Evolutionary conservation across 2,888 invertebrate species (phyloP).

Genomic region (Athalia circularis): DNA sequence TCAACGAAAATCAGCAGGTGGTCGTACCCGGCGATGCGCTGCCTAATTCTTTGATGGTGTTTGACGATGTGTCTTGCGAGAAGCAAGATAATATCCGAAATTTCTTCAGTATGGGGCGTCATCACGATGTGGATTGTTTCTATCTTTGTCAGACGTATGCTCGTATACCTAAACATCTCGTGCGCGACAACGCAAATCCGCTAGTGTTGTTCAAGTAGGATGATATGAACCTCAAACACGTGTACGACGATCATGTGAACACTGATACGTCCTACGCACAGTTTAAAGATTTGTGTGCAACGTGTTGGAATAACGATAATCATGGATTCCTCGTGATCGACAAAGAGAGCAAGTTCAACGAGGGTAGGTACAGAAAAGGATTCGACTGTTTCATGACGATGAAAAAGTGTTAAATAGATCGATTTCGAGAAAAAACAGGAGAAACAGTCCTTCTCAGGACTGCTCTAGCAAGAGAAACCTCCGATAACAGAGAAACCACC

Average conservation of each 20-base stretch:
- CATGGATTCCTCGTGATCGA: constrained; percentile 53
- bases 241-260: constrained; percentile 59
- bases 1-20: background rate
- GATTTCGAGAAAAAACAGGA: too few relatives aligned
- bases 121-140: constrained; percentile 37
- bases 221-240: constrained; percentile 59
- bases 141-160: constrained; percentile 50
- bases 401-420: background rate
- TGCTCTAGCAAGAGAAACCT: too few relatives aligned
- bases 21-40: constrained; percentile 9
- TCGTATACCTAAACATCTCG: constrained; percentile 60
- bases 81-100: constrained; percentile 53
- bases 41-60: constrained; percentile 67
- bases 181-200: constrained; percentile 58
- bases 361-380: constrained; percentile 53
- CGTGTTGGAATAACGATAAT: constrained; percentile 48
- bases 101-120: constrained; percentile 55
- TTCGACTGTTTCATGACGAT: constrained; percentile 46
- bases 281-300: constrained; percentile 53
- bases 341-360: constrained; percentile 55
- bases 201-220: constrained; percentile 60
- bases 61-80: constrained; percentile 66
- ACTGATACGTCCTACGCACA: constrained; percentile 55
- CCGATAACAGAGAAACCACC: too few relatives aligned
- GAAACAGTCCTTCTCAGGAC: too few relatives aligned